A percentile compares a stretch with the other conserved stretches of the same genome.
Evolutionary conservation across 2,797 vertebrate species (phyloP).

Genomic region (Lithobates pipiens): DNA sequence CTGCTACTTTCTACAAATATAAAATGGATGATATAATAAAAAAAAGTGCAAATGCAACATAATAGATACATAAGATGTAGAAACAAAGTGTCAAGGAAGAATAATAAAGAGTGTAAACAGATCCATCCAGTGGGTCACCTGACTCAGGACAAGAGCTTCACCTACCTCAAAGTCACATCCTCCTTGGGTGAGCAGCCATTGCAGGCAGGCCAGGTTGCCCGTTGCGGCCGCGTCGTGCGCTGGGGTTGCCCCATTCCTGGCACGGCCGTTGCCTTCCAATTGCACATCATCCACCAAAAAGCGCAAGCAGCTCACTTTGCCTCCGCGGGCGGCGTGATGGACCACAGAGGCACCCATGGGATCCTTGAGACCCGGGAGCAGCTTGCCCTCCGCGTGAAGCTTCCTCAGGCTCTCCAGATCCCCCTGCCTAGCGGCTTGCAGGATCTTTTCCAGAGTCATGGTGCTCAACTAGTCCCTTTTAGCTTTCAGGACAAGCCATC

Average conservation of each 20-base stretch:
- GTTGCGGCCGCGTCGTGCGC: constrained; percentile 96
- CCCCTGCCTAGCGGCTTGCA: constrained; percentile 87
- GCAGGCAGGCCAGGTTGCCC: constrained; percentile 89
- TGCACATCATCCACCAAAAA: constrained; percentile 89
- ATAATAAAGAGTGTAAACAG: too few relatives aligned
- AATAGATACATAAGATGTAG: too few relatives aligned
- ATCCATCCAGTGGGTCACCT: too few relatives aligned
- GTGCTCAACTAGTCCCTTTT: not conserved
- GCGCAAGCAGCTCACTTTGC: constrained; percentile 86
- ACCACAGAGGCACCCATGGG: constrained; percentile 86
- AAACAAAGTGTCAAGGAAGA: too few relatives aligned
- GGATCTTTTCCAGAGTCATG: constrained; percentile 84
- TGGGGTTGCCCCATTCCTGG: constrained; percentile 90
- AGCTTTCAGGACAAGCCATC: constrained; percentile 11
- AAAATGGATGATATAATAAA: too few relatives aligned
- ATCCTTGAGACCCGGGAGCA: constrained; percentile 79
- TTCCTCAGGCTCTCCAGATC: constrained; percentile 83
- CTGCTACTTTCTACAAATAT: too few relatives aligned
- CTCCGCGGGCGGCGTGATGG: constrained; percentile 90
- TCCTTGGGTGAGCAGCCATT: constrained; percentile 91
- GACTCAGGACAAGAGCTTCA: constrained; percentile 23
- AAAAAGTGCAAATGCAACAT: too few relatives aligned
- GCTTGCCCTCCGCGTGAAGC: constrained; percentile 76
- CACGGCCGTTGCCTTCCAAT: constrained; percentile 77
- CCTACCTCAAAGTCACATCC: constrained; percentile 86